Base-by-base conservation (phyloP, 2,888 invertebrate species). In the Mongoloraphidia duomilia region DNA sequence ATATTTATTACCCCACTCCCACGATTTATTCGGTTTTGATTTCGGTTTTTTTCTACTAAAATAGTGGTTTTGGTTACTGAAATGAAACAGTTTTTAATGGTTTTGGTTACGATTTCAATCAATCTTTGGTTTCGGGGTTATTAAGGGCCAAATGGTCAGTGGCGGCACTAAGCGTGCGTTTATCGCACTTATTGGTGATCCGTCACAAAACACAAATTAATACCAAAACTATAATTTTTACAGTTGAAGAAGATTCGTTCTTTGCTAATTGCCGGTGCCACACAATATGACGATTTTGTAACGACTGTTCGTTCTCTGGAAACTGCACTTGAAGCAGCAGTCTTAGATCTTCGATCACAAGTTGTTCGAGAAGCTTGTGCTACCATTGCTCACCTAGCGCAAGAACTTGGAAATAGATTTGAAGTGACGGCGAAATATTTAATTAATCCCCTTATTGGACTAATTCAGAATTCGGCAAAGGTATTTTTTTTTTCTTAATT, bases 321-420 rank as follows among this genome's bases (percentile, higher is more conserved):
- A 47, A 77, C 84, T 59, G 79, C 91, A 33, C 83, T 94, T 61
- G 80, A 89, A 53, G 77, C 78, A 52, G 83, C 88, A 51, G 78
- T 91, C 55, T 87, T 86, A 70, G 93, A 94, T 67, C 72, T 94
- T 9, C 76, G 93, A 61, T 97, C 96, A 57, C 76, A 80, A 72
- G 90, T 96, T 52, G 95, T 95, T 1, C 77, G 97, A 44, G 98
- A 98, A 67, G 91, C 92, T 2, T 96, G 95, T 63, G 86, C 96
- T 52, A 92, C 95, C 0, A 82, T 96, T 58, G 92, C 95, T 39
- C 94, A 83, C 71, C 77, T 95, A 71, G 83, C 93, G 44, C 89
- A 92, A 68, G 79, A 81, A 46, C 66, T 97, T 47, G 82, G 84
- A 50, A 81, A 76, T 58, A 90, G 87, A 65, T 76, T 88, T 58